Base-by-base conservation (phyloP, 1,140 invertebrate genomes). In the Apolygus lucorum region DNA sequence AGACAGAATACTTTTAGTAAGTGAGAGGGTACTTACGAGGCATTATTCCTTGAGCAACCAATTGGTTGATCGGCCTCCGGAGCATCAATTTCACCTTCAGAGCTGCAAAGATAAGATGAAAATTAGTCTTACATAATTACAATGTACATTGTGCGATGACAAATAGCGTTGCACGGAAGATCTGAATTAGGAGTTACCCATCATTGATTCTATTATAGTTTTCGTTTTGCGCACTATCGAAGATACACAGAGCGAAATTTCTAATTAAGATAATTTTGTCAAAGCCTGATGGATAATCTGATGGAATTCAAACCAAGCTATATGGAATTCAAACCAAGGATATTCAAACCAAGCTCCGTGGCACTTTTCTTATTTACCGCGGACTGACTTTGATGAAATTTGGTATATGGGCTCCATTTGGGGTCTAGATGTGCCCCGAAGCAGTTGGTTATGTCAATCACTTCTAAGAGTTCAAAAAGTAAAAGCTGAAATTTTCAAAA, bases 1-100 rank as follows among this genome's bases (percentile, higher is more conserved):
- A n/a, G n/a, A n/a, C n/a, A n/a, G n/a, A n/a, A n/a, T n/a, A n/a
- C n/a, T n/a, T n/a, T n/a, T n/a, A n/a, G n/a, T n/a, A n/a, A n/a
- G n/a, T n/a, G n/a, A n/a, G n/a, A n/a, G n/a, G n/a, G 52, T 76
- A 96, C 95, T 96, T 88, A 98, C 96, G 90, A 79, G 96, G 95
- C 87, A 98, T 93, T 77, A 98, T 98, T 80, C 95, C 96, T 85
- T 97, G 94, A 73, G 92, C 94, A 73, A 97, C 93, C 71, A 98
- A 85, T 81, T 98, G 93, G 82, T 91, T 94, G 75, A 96, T 88
- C 62, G 96, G 94, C 76, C 94, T 84, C 78, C 95, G 85, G 79
- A 96, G 85, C 90, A 96, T 92, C 80, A 98, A 82, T 83, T 98
- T 98, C 78, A 96, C 90, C 84, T 98, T 97, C 75, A 98, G 84